Conservation (phyloP, 23 tunicate species). For the Botrylloides violaceus region DNA sequence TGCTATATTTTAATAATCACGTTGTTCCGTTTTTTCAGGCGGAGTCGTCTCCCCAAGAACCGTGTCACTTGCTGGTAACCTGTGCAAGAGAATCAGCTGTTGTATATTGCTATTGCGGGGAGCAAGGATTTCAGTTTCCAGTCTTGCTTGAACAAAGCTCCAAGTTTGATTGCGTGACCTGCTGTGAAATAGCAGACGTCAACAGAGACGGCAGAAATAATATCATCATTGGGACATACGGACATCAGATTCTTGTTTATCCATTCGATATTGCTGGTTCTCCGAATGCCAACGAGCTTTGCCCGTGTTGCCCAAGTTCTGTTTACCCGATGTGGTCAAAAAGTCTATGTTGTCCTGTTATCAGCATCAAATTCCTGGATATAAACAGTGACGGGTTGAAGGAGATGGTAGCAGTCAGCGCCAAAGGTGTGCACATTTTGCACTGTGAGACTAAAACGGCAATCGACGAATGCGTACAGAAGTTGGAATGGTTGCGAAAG, state of each 20-base stretch:
- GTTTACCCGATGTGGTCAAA: slow-evolving; percentile 45
- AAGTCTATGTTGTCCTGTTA: slow-evolving; percentile 45
- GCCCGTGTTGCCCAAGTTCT: background rate
- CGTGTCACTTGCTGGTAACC: slow-evolving; percentile 41
- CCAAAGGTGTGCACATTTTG: slow-evolving; percentile 60
- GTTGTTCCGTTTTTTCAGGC: too few relatives aligned
- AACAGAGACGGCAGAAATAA: slow-evolving; percentile 45
- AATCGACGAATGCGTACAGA: slow-evolving; percentile 28
- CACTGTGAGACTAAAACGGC: slow-evolving; percentile 34
- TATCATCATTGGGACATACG: slow-evolving; percentile 73
- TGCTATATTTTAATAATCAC: too few relatives aligned
- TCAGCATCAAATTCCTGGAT: slow-evolving; percentile 48
- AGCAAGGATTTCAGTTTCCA: slow-evolving; percentile 39
- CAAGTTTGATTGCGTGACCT: slow-evolving; percentile 41
- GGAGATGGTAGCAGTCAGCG: slow-evolving; percentile 47
- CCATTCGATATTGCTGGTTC: slow-evolving; percentile 2
- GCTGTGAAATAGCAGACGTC: slow-evolving; percentile 63
- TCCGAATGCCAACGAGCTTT: background rate
- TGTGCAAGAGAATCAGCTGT: slow-evolving; percentile 60
- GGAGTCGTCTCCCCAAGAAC: background rate
- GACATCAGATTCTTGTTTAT: slow-evolving; percentile 53
- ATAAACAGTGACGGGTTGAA: slow-evolving; percentile 62
- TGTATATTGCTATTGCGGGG: slow-evolving; percentile 36
- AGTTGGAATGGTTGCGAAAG: background rate
- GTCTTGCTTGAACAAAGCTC: slow-evolving; percentile 35